Evolutionary conservation across 2,113 vertebrate genomes (phyloP).

Genomic region (Ictidomys tridecemlineatus): DNA sequence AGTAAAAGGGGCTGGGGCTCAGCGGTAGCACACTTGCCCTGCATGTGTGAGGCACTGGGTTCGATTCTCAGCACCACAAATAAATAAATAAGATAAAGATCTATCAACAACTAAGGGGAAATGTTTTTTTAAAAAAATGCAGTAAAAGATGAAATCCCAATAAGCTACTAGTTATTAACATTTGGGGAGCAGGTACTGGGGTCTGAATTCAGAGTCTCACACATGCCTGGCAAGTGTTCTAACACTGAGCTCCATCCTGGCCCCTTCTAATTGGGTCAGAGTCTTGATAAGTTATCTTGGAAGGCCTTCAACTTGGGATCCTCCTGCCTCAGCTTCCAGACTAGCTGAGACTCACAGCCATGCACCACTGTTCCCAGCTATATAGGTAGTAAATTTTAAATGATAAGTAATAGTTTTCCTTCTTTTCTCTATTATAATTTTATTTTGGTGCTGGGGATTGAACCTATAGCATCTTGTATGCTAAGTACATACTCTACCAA

Average conservation of each 20-base stretch:
- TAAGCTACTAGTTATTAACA: background rate
- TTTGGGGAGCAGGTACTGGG: background rate
- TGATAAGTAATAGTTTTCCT: background rate
- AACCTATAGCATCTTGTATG: background rate
- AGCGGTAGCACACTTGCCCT: too few species aligned
- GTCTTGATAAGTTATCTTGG: background rate
- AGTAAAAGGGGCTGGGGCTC: too few species aligned
- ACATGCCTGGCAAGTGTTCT: background rate
- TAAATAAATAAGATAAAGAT: too few species aligned
- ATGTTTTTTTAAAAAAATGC: too few species aligned
- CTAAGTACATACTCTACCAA: background rate
- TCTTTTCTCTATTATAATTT: background rate
- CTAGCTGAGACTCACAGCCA: background rate
- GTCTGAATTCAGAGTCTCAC: background rate
- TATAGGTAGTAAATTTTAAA: background rate
- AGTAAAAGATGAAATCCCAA: background rate
- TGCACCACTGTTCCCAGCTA: background rate
- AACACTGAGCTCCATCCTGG: background rate
- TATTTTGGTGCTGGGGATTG: background rate
- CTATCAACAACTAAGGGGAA: too few species aligned
- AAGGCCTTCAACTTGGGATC: background rate
- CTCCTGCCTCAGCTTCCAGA: background rate
- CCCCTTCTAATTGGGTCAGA: background rate
- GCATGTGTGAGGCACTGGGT: too few species aligned
- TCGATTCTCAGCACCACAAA: too few species aligned